A percentile compares a stretch with the other conserved stretches of the same genome.
Evolutionary conservation across 2,797 vertebrate species (phyloP).

Genomic region (Lepus oiostolus): DNA sequence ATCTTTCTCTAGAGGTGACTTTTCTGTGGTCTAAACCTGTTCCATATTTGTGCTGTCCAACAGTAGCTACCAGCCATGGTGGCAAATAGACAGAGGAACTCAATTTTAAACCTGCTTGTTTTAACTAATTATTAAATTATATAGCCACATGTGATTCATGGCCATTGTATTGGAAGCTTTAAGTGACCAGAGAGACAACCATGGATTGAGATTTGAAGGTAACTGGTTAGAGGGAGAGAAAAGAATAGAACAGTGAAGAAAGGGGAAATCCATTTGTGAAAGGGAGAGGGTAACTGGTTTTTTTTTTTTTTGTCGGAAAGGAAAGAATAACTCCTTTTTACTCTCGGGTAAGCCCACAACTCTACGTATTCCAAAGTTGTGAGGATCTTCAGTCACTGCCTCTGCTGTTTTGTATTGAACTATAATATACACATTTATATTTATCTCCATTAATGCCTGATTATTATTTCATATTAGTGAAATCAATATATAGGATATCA

Average conservation of each 20-base stretch:
- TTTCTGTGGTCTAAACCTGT: background rate
- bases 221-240: background rate
- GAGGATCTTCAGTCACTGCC: background rate
- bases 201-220: background rate
- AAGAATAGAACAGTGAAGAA: background rate
- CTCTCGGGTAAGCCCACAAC: background rate
- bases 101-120: background rate
- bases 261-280: background rate
- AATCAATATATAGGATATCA: background rate
- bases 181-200: background rate
- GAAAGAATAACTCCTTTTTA: background rate
- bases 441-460: background rate
- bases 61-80: background rate
- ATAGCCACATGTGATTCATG: background rate
- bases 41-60: background rate
- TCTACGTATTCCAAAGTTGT: background rate
- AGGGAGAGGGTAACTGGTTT: background rate
- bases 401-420: background rate
- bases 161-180: background rate
- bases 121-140: slow-evolving; percentile 22
- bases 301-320: background rate
- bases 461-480: background rate
- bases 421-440: background rate
- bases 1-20: background rate
- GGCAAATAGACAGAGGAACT: background rate